phyloP scores from a whole-genome alignment of 2,113 vertebrate species.

The Chiloscyllium plagiosum region DNA sequence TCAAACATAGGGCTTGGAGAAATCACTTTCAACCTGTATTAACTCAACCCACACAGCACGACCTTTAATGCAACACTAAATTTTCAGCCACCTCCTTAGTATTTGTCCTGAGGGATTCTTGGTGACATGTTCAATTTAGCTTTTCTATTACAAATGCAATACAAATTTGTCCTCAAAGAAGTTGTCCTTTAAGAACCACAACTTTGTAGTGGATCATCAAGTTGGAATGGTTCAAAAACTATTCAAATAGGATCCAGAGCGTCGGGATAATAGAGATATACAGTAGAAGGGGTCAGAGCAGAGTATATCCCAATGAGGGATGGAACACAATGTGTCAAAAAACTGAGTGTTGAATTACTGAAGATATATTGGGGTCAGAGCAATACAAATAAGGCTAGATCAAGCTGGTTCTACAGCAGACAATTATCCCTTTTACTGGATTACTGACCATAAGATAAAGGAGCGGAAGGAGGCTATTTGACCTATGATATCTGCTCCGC shows the following conservation, averaged over 20 bases:
- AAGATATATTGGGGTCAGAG: not conserved
- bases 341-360: not conserved
- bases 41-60: not conserved
- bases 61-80: not conserved
- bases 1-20: not conserved
- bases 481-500: not conserved
- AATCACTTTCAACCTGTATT: not conserved
- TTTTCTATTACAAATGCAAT: conserved; percentile 8
- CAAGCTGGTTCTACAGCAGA: not conserved
- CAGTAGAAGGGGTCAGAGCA: not conserved
- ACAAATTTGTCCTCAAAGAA: not conserved
- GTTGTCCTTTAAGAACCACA: not conserved
- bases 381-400: not conserved
- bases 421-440: no score
- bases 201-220: not conserved
- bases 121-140: conserved; percentile 27
- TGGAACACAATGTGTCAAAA: not conserved
- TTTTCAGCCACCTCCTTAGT: not conserved
- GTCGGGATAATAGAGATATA: not conserved
- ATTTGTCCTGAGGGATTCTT: not conserved
- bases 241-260: not conserved
- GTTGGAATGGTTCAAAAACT: not conserved
- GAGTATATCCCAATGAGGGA: not conserved
- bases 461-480: not conserved
- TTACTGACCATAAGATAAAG: not conserved